Evolutionary conservation across 1,140 invertebrate genomes (phyloP), one percentile per base, ranked within the genome.

Genomic region (Drosophila malerkotliana): DNA sequence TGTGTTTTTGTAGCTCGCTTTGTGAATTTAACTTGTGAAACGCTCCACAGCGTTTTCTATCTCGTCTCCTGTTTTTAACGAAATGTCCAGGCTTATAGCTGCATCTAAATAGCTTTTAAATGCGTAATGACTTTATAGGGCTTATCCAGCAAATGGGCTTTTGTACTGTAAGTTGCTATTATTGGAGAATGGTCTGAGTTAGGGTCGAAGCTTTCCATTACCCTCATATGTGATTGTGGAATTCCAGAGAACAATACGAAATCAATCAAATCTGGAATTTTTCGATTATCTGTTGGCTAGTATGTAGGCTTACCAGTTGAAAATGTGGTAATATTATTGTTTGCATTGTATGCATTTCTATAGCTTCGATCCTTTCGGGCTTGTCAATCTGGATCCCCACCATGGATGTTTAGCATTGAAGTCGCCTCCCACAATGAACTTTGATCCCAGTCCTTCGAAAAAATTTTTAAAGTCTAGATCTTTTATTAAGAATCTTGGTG

Each of bases 181-280:
- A 59, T 59, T 7, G 53, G 30, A 49, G 30, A 64, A 49, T 71
- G 60, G 56, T 75, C 66, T 24, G 64, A 74, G 47, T 34, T 71
- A 14, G 63, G 41, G 45, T 71, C 66, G 32, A 59, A 56, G 45
- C 45, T 64, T 49, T 63, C 28, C 12, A 37, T 41, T 55, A 55
- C 1, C 1, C 21, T 26, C 37, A 64, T 55, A 4, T 56, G 37
- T 49, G 37, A 3, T 45, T 61, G 49, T 48, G 64, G 67, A 3
- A 92, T 58, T 32, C 80, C 84, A 68, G 73, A 80, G 8, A 55
- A 58, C 28, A 92, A 57, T 37, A 90, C 81, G 44, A 92, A 92
- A 37, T 92, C 91, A 9, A 92, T 14, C 6, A 92, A n/a, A 58
- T 92, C 90, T 7, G 92, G 88, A 9, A 68, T 81, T 89, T 90